Conservation (phyloP, 2,888 invertebrate species). For the Halocaridina rubra region DNA sequence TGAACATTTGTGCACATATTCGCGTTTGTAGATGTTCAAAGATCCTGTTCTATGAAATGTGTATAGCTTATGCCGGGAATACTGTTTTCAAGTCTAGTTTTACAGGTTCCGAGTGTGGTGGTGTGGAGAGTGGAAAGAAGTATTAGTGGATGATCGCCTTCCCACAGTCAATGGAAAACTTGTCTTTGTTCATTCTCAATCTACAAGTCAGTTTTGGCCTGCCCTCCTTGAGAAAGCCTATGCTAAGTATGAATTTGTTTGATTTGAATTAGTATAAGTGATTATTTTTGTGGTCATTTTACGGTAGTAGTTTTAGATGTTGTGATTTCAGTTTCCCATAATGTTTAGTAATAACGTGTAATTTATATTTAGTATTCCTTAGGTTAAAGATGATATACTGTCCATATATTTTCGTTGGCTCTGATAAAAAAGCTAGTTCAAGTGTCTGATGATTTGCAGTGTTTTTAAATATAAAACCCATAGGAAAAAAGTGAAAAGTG, state of each 20-base stretch:
- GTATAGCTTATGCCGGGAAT: neutral
- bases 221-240: constrained; percentile 91
- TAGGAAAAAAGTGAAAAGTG: too few relatives aligned
- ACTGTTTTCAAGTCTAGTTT: neutral
- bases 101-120: constrained; percentile 90
- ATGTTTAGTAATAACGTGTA: too few relatives aligned
- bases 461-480: too few relatives aligned
- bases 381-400: too few relatives aligned
- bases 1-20: neutral
- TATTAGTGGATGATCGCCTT: constrained; percentile 87
- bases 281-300: too few relatives aligned
- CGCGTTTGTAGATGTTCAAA: neutral
- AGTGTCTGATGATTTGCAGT: too few relatives aligned
- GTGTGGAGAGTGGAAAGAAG: constrained; percentile 93
- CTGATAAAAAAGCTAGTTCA: too few relatives aligned
- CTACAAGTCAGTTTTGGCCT: constrained; percentile 88
- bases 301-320: too few relatives aligned
- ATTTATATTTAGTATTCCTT: too few relatives aligned
- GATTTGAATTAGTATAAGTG: too few relatives aligned
- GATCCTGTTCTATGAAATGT: neutral
- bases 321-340: too few relatives aligned
- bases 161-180: constrained; percentile 88
- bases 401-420: too few relatives aligned
- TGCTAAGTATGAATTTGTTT: constrained; percentile 83
- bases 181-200: constrained; percentile 85